Conservation (phyloP, 2,113 vertebrate species). For the Nannospalax galili region DNA sequence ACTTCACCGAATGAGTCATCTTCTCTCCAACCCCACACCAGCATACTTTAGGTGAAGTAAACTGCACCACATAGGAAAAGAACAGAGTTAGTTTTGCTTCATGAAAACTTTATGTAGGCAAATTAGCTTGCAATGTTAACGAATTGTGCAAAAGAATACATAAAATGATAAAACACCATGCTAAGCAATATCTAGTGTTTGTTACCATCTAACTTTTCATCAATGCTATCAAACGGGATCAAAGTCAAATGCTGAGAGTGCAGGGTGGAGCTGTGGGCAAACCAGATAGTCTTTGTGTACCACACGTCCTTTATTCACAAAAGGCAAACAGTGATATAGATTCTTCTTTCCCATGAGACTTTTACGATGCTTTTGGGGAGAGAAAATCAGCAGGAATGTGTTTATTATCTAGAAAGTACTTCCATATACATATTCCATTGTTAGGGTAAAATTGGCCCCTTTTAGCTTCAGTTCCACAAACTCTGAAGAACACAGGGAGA, state of each 20-base stretch:
- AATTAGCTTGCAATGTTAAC: background rate
- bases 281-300: background rate
- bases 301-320: background rate
- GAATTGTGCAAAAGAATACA: background rate
- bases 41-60: background rate
- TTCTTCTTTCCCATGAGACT: background rate
- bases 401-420: background rate
- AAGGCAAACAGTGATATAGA: background rate
- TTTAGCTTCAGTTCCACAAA: background rate
- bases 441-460: background rate
- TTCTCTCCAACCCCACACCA: background rate
- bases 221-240: background rate
- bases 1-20: background rate
- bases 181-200: background rate
- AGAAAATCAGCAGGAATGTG: background rate
- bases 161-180: background rate
- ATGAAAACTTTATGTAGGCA: background rate
- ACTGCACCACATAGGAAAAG: background rate
- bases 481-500: background rate
- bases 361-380: background rate
- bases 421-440: no score
- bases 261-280: background rate
- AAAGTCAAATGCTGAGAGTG: background rate
- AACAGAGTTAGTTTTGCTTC: background rate
- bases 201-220: background rate